Percentiles rank a stretch among this genome's conserved stretches.
These are phyloP conservation scores for Hippocampus guttulatus DNA, from an alignment of 2,113 vertebrate genomes.

Conservation along the genomic window DNA sequence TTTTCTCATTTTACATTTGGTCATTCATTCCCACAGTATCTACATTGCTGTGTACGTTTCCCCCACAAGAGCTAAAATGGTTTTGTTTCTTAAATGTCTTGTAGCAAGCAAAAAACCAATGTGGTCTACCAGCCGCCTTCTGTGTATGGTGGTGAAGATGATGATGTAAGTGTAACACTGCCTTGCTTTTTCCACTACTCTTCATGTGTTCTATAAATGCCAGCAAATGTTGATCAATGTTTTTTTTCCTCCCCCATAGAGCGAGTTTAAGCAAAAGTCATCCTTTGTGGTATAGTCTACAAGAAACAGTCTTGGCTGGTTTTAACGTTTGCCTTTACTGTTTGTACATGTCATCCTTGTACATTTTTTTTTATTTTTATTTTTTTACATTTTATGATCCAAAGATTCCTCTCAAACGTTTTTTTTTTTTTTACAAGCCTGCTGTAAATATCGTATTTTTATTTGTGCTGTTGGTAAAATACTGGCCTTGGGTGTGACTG, in stretches of 20 bases:
- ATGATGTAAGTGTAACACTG: slow-evolving; percentile 59
- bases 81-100: not conserved
- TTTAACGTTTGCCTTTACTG: not conserved
- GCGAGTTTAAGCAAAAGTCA: slow-evolving; percentile 76
- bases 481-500: not conserved
- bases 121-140: slow-evolving; percentile 62
- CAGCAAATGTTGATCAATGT: not conserved
- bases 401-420: not conserved
- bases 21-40: not conserved
- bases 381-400: not conserved
- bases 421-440: not conserved
- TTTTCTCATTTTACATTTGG: slow-evolving; percentile 5
- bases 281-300: slow-evolving; percentile 73
- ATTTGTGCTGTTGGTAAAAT: not conserved
- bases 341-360: slow-evolving; percentile 1
- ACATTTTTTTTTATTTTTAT: not conserved
- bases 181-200: not conserved
- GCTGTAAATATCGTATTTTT: slow-evolving; percentile 36
- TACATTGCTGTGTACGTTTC: not conserved
- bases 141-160: slow-evolving; percentile 43
- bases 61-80: not conserved
- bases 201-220: not conserved
- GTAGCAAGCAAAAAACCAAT: slow-evolving; percentile 52
- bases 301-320: not conserved
- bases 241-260: slow-evolving; percentile 22